Percentiles rank a stretch among this genome's conserved stretches.
phyloP scores from a whole-genome alignment of 2,888 invertebrate genomes.

The Copidosoma aretas region DNA sequence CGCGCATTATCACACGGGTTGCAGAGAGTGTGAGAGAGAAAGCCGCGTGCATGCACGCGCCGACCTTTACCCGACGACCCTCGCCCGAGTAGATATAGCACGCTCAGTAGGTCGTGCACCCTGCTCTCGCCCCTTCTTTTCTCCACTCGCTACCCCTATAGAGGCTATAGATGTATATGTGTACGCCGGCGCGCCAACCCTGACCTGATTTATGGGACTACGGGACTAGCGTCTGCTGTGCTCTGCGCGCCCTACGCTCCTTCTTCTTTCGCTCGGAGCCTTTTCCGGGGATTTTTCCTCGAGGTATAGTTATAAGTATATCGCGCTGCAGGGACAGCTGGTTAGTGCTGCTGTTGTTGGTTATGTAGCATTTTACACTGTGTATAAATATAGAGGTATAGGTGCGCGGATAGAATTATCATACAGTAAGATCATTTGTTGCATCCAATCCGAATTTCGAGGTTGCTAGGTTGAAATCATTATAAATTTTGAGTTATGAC shows the following conservation, averaged over 20 bases:
- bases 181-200: constrained; percentile 61
- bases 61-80: constrained; percentile 60
- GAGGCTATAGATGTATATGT: no score
- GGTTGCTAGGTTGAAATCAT: no score
- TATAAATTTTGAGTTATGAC: no score
- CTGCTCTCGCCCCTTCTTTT: constrained; percentile 47
- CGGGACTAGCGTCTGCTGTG: constrained; percentile 65
- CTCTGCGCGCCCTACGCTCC: constrained; percentile 45
- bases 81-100: constrained; percentile 32
- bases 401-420: no score
- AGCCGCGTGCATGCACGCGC: constrained; percentile 55
- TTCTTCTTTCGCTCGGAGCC: constrained; percentile 40
- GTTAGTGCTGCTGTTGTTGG: constrained; percentile 52
- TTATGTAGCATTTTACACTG: no score
- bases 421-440: no score
- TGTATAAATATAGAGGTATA: no score
- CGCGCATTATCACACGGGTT: not conserved
- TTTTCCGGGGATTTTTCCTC: constrained; percentile 30
- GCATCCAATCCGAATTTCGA: no score
- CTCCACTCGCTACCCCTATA: constrained; percentile 43
- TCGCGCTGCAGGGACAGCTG: constrained; percentile 54
- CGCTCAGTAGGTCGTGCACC: constrained; percentile 44
- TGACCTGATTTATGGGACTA: constrained; percentile 71
- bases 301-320: no score
- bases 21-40: constrained; percentile 12